A percentile compares a stretch with the other conserved stretches of the same genome.
These are phyloP conservation scores for Riptortus pedestris DNA, from an alignment of 1,140 invertebrate genomes.

Conservation along the genomic window DNA sequence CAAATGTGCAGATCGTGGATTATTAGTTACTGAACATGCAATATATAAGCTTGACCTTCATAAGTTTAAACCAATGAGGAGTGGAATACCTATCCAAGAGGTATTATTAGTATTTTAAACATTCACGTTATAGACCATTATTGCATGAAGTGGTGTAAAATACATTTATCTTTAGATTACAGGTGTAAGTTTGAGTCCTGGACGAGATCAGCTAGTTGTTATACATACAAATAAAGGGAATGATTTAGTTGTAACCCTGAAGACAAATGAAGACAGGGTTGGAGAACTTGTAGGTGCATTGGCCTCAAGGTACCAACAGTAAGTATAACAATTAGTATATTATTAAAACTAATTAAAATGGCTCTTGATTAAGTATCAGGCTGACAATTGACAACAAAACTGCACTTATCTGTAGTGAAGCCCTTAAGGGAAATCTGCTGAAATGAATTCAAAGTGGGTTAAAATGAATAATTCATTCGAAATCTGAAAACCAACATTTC, in stretches of 20 bases:
- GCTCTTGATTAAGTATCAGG: too few relatives aligned
- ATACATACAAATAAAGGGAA: constrained; percentile 80
- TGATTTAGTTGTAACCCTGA: constrained; percentile 77
- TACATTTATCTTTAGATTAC: constrained; percentile 58
- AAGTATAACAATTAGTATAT: constrained; percentile 40
- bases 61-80: constrained; percentile 80
- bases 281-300: constrained; percentile 84
- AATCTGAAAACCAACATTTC: too few relatives aligned
- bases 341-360: background rate
- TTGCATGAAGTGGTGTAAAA: too few relatives aligned
- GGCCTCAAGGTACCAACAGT: constrained; percentile 60
- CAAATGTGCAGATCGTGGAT: constrained; percentile 76
- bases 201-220: constrained; percentile 77
- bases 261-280: constrained; percentile 55
- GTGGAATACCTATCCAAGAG: constrained; percentile 67
- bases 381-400: too few relatives aligned
- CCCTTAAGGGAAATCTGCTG: too few relatives aligned
- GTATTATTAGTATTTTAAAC: constrained; percentile 39
- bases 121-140: too few relatives aligned
- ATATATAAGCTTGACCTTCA: constrained; percentile 83
- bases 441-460: too few relatives aligned
- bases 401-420: too few relatives aligned
- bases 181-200: constrained; percentile 69
- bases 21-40: constrained; percentile 75
- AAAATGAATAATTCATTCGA: too few relatives aligned